phyloP scores from a whole-genome alignment of 2,113 vertebrate species.

The Bothrops jararaca region DNA sequence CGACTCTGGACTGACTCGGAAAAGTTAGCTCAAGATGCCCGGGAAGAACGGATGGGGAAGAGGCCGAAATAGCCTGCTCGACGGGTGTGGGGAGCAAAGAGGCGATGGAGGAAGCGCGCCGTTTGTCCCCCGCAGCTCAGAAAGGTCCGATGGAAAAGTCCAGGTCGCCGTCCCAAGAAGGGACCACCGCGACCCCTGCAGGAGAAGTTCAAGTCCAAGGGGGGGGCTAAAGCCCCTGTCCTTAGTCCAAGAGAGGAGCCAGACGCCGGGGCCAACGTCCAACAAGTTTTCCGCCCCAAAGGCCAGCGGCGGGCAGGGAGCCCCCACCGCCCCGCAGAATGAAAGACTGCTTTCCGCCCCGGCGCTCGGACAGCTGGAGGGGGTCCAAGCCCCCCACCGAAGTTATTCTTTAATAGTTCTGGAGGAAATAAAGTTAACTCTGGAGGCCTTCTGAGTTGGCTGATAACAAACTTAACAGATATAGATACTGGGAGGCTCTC shows the following conservation, averaged over 20 bases:
- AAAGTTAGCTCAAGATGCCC: not conserved
- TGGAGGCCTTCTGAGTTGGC: too few relatives aligned
- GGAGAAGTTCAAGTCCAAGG: not conserved
- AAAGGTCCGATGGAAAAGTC: not conserved
- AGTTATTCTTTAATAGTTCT: too few relatives aligned
- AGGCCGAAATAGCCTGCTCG: not conserved
- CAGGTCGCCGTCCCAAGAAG: not conserved
- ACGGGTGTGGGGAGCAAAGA: not conserved
- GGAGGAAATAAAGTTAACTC: too few relatives aligned
- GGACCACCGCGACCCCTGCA: not conserved
- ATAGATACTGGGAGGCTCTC: too few relatives aligned
- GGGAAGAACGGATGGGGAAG: not conserved
- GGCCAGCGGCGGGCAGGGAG: not conserved
- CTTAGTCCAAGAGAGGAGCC: not conserved
- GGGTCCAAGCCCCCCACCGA: not conserved
- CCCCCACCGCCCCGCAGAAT: not conserved
- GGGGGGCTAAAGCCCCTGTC: not conserved
- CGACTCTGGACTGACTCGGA: too few relatives aligned
- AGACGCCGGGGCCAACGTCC: not conserved
- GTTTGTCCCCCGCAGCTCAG: not conserved
- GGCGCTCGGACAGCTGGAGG: fast-evolving
- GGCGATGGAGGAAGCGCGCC: not conserved
- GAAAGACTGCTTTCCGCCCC: not conserved
- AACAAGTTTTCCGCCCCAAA: too few relatives aligned
- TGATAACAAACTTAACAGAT: too few relatives aligned